Base-by-base conservation (phyloP, 2,888 invertebrate species). In the Plagiodera versicolora region DNA sequence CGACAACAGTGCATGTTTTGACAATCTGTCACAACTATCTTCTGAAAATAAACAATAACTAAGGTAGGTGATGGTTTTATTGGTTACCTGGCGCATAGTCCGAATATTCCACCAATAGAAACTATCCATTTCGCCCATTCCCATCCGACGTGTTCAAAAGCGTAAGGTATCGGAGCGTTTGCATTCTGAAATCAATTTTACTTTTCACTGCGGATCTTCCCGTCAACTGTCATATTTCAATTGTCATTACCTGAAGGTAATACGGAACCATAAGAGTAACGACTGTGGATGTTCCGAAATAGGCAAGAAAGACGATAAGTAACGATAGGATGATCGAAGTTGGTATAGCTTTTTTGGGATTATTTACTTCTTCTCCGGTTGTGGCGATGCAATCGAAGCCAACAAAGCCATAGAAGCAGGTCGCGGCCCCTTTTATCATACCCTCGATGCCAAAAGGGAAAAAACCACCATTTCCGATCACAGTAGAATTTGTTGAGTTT, bases 381-480 rank as follows among this genome's bases (percentile, higher is more conserved):
- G 92, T 91, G 16, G 92, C 92, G 60, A 92, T 93, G 75, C 91
- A 91, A 81, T 96, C 96, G 80, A 96, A 96, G 0, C 95, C 95
- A 61, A 96, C 92, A 75, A 95, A 96, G 4, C 93, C 94, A 77
- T 95, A 96, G 81, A 96, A 96, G 77, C 92, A 93, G 4, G 87
- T 89, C 0, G 92, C 91, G 1, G 92, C 91, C 0, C 93, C 93
- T 63, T 86, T 86, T 67, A 93, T 87, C 69, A 92, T 86, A 2
- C 92, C 95, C 0, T 86, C 83, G 20, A 91, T 72, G 0, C 94
- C 95, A 78, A 88, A 95, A 0, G 95, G 95, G 61, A 90, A 87
- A 79, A 95, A 95, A 2, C 95, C 95, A 0, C 95, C 95, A 8
- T 76, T 76, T 24, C 89, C 89, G 65, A 84, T 57, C 19, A 18